phyloP scores from a whole-genome alignment of 2,113 vertebrate species.

The Pedionomus torquatus region DNA sequence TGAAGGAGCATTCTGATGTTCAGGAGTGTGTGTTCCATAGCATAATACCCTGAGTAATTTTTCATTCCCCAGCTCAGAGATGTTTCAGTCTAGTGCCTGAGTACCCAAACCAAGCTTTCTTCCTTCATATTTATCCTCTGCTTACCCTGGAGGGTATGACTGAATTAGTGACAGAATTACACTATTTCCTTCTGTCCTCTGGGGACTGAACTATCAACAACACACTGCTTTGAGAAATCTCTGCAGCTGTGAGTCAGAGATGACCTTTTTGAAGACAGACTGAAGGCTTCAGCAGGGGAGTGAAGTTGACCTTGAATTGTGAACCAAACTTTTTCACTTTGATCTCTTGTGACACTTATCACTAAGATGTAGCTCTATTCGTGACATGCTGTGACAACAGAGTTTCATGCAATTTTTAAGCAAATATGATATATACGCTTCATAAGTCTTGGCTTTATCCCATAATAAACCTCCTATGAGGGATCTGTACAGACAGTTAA shows the following conservation, averaged over 20 bases:
- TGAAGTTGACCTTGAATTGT: constrained; percentile 20
- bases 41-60: neutral
- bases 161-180: constrained; percentile 24
- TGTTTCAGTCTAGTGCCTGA: neutral
- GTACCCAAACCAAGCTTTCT: neutral
- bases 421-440: neutral
- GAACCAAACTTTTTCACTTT: neutral
- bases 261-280: constrained; percentile 43
- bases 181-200: neutral
- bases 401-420: constrained; percentile 20
- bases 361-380: neutral
- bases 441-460: neutral
- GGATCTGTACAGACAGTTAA: neutral
- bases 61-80: neutral
- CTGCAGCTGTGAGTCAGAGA: constrained; percentile 45
- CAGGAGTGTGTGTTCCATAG: neutral
- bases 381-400: neutral
- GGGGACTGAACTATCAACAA: constrained; percentile 20
- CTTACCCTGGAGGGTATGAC: neutral
- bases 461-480: neutral
- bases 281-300: neutral
- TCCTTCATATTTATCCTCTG: neutral
- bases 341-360: constrained; percentile 20
- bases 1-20: neutral
- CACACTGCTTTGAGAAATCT: neutral